Evolutionary conservation across 2,113 vertebrate species (phyloP).

Genomic region (Leucopsar rothschildi): DNA sequence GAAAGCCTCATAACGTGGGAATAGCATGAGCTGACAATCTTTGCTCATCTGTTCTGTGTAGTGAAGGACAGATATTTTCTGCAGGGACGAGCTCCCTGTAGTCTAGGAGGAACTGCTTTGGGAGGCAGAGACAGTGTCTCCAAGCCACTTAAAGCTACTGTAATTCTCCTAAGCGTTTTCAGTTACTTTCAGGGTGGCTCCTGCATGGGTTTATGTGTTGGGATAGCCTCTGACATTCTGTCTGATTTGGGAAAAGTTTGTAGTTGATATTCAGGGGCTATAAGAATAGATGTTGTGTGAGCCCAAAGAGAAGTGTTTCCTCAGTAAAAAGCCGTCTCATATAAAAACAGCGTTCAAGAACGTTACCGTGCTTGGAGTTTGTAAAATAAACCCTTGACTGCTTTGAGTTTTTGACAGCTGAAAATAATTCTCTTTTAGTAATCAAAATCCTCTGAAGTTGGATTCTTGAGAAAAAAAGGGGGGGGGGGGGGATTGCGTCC

Average conservation of each 20-base stretch:
- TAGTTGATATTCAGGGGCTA: neutral
- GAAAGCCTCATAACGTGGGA: neutral
- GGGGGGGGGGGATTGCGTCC: neutral
- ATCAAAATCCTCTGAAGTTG: neutral
- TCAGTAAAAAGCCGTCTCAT: neutral
- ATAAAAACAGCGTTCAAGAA: neutral
- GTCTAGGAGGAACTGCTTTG: neutral
- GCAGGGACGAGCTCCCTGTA: neutral
- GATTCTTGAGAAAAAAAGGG: neutral
- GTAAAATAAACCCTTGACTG: neutral
- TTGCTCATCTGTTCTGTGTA: neutral
- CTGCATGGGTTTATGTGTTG: neutral
- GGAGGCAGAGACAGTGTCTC: neutral
- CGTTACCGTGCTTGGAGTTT: rapidly evolving
- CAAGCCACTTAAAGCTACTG: neutral
- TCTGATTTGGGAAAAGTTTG: neutral
- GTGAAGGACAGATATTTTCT: neutral
- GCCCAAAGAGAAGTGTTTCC: neutral
- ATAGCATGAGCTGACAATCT: neutral
- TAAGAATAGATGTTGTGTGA: neutral
- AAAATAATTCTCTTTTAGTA: neutral
- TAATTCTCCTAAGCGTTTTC: neutral
- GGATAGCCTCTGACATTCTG: neutral
- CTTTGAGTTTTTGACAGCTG: neutral
- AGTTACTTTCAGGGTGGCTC: neutral